A percentile compares a stretch with the other conserved stretches of the same genome.
phyloP scores from a whole-genome alignment of 1,140 invertebrate genomes.

The Hetaerina americana region DNA sequence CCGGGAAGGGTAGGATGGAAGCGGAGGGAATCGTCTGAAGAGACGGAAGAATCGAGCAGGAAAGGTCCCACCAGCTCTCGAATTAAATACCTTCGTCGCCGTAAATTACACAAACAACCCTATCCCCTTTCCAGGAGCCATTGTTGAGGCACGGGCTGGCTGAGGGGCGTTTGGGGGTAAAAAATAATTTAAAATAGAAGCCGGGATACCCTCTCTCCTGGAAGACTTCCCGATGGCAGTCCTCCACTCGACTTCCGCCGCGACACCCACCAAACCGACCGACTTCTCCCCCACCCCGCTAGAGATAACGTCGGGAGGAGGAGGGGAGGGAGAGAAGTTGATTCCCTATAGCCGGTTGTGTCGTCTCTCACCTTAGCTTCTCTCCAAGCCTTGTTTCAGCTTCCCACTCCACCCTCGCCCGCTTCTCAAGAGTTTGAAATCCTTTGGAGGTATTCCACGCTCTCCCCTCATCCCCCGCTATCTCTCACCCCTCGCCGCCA shows the following conservation, averaged over 20 bases:
- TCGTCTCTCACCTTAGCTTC: not conserved
- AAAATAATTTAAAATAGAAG: not conserved
- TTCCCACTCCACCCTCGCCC: no score
- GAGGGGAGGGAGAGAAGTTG: no score
- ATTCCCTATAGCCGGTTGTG: not conserved
- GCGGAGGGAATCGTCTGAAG: no score
- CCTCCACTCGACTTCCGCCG: not conserved
- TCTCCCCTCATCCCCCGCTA: not conserved
- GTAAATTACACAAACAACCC: not conserved
- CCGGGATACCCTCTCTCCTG: not conserved
- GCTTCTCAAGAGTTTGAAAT: no score
- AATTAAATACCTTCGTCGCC: no score
- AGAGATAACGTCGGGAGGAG: no score
- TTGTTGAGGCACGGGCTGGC: not conserved
- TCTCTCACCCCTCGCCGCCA: not conserved
- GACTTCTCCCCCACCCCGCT: not conserved
- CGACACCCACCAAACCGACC: not conserved
- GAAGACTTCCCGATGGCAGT: not conserved
- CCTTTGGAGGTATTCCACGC: no score
- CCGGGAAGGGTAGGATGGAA: no score
- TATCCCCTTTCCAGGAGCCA: not conserved
- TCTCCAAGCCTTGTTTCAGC: no score
- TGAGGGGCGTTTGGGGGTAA: no score
- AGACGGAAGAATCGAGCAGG: no score
- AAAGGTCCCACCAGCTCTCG: no score